phyloP scores from a whole-genome alignment of 1,140 invertebrate genomes.

The Brachionus paranguensis region DNA sequence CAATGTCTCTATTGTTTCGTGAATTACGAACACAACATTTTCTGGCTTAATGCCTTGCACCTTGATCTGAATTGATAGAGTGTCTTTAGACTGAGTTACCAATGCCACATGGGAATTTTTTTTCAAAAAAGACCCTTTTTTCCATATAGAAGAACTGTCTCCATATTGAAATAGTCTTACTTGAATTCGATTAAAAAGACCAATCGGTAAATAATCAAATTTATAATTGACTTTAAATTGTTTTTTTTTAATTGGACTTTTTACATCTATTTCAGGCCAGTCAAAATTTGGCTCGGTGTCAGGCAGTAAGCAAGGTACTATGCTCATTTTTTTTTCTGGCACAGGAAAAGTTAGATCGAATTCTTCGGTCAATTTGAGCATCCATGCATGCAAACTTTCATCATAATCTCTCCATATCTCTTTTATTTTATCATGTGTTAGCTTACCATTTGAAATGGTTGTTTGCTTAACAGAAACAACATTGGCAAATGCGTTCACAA shows the following conservation, averaged over 20 bases:
- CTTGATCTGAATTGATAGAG: constrained; percentile 46
- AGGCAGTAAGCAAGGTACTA: constrained; percentile 52
- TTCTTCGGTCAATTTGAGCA: constrained; percentile 52
- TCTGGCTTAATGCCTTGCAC: constrained; percentile 51
- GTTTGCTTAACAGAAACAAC: constrained; percentile 52
- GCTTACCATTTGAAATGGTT: constrained; percentile 48
- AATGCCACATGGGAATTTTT: constrained; percentile 51
- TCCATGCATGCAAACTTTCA: constrained; percentile 50
- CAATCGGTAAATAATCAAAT: constrained; percentile 47
- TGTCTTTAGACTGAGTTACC: constrained; percentile 43
- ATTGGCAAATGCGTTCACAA: constrained; percentile 54
- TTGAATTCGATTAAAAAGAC: constrained; percentile 54
- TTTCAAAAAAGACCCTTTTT: constrained; percentile 49
- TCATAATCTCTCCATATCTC: constrained; percentile 46
- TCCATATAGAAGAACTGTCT: constrained; percentile 51
- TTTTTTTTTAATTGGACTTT: not conserved
- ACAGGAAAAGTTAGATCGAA: constrained; percentile 52
- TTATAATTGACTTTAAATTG: constrained; percentile 41
- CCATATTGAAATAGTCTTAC: constrained; percentile 51
- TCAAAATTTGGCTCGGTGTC: constrained; percentile 44
- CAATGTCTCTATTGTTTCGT: constrained; percentile 51
- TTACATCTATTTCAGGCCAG: not conserved
- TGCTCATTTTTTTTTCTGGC: constrained; percentile 44
- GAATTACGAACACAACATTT: constrained; percentile 51
- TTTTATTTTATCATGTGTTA: constrained; percentile 46